These are phyloP conservation scores for Mactra quadrangularis DNA, from an alignment of 1,140 invertebrate species.

Conservation along the genomic window DNA sequence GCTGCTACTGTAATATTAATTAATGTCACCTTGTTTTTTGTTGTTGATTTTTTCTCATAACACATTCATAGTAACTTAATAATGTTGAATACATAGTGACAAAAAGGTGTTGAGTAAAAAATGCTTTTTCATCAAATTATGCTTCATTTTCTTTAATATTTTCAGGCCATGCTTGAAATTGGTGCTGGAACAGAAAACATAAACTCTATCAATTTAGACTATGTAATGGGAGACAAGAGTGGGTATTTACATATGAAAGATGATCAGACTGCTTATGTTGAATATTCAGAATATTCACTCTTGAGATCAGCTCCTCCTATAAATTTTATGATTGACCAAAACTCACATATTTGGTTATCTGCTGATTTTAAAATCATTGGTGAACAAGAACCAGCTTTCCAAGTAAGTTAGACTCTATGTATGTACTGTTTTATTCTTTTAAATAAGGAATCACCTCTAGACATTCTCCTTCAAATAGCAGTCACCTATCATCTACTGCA, in stretches of 20 bases:
- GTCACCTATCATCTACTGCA: too few relatives aligned
- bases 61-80: too few relatives aligned
- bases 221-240: conserved; percentile 71
- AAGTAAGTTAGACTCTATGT: conserved; percentile 5
- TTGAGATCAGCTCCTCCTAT: conserved; percentile 69
- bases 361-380: conserved; percentile 73
- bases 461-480: too few relatives aligned
- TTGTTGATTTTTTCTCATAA: too few relatives aligned
- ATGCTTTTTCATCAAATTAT: too few relatives aligned
- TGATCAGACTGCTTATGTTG: conserved; percentile 70
- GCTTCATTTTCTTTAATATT: not conserved
- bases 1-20: too few relatives aligned
- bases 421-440: too few relatives aligned
- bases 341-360: conserved; percentile 68
- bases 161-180: conserved; percentile 73
- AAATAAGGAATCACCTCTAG: too few relatives aligned
- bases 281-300: conserved; percentile 65
- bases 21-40: too few relatives aligned
- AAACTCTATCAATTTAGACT: conserved; percentile 65
- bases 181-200: conserved; percentile 52
- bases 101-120: too few relatives aligned
- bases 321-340: conserved; percentile 70
- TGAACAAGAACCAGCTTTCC: conserved; percentile 59
- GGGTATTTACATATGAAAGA: conserved; percentile 67
- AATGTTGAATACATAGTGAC: too few relatives aligned